These are phyloP conservation scores for Agrypnus murinus DNA, from an alignment of 2,888 invertebrate species.

Conservation along the genomic window DNA sequence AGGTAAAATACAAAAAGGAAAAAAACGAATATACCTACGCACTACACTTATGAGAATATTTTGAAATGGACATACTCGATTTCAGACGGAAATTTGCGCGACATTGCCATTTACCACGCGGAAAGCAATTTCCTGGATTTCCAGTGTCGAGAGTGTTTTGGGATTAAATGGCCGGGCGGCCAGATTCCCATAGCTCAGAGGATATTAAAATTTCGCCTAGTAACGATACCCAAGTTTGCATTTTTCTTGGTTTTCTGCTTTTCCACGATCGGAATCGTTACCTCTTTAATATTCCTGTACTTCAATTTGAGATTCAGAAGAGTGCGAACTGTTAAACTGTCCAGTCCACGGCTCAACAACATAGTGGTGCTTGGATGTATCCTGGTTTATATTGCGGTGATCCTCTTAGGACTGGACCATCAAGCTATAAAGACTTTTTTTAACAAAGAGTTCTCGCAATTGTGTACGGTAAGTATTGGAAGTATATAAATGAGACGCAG, in stretches of 20 bases:
- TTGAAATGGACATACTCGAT: conserved; percentile 49
- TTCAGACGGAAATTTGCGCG: conserved; percentile 80
- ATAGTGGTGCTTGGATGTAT: conserved; percentile 93
- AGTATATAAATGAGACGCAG: too few relatives aligned
- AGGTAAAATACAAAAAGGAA: conserved; percentile 78
- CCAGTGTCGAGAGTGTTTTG: conserved; percentile 80
- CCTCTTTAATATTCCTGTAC: conserved; percentile 84
- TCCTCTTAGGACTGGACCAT: conserved; percentile 88
- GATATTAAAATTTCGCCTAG: conserved; percentile 82
- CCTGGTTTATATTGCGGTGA: conserved; percentile 91
- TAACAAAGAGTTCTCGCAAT: conserved; percentile 81
- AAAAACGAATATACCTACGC: background rate
- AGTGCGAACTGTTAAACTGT: conserved; percentile 91
- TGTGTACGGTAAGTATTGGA: conserved; percentile 93
- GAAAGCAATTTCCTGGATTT: conserved; percentile 78
- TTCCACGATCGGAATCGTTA: conserved; percentile 83
- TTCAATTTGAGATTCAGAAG: conserved; percentile 90
- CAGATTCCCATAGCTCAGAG: conserved; percentile 87
- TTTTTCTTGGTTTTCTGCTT: conserved; percentile 83
- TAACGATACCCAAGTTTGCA: conserved; percentile 85
- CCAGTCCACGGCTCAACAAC: conserved; percentile 93
- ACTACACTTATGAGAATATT: conserved; percentile 7
- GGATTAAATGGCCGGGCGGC: conserved; percentile 83
- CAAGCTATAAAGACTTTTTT: conserved; percentile 78
- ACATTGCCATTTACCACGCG: conserved; percentile 84